phyloP scores from a whole-genome alignment of 2,797 vertebrate species.

The Lagocephalus sceleratus region DNA sequence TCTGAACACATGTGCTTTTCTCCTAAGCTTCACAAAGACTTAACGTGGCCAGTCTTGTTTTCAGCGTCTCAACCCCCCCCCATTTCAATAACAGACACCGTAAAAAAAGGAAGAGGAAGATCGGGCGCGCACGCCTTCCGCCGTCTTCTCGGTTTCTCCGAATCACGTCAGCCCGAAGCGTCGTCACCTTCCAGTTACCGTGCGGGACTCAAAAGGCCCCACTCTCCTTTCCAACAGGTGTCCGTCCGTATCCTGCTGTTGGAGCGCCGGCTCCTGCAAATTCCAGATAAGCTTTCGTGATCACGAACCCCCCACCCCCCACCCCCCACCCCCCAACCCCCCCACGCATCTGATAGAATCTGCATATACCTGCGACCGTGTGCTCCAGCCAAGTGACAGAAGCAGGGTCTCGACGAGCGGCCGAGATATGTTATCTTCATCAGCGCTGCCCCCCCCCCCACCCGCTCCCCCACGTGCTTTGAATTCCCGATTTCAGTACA shows the following conservation, averaged over 20 bases:
- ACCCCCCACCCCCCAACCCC: too few species aligned
- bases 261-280: conserved; percentile 50
- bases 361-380: conserved; percentile 56
- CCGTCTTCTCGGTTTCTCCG: conserved; percentile 1
- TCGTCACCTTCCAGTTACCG: conserved; percentile 44
- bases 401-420: conserved; percentile 34
- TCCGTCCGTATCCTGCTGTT: conserved; percentile 36
- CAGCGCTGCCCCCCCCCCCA: conserved; percentile 30
- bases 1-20: conserved; percentile 68
- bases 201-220: conserved; percentile 29
- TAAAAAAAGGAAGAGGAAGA: too few species aligned
- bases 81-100: conserved; percentile 25
- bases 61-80: conserved; percentile 34
- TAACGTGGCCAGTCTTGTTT: conserved; percentile 31
- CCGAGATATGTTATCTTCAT: conserved; percentile 58
- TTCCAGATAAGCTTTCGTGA: conserved; percentile 60
- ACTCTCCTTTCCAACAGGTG: conserved; percentile 60
- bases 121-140: conserved; percentile 15
- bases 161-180: conserved; percentile 2
- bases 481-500: conserved; percentile 50
- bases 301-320: conserved; percentile 20
- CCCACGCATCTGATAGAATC: conserved; percentile 50
- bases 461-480: conserved; percentile 37
- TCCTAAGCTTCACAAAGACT: conserved; percentile 53
- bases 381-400: conserved; percentile 61